A percentile compares a stretch with the other conserved stretches of the same genome.
Evolutionary conservation across 2,888 invertebrate species (phyloP).

Genomic region (Drosophila incognita): DNA sequence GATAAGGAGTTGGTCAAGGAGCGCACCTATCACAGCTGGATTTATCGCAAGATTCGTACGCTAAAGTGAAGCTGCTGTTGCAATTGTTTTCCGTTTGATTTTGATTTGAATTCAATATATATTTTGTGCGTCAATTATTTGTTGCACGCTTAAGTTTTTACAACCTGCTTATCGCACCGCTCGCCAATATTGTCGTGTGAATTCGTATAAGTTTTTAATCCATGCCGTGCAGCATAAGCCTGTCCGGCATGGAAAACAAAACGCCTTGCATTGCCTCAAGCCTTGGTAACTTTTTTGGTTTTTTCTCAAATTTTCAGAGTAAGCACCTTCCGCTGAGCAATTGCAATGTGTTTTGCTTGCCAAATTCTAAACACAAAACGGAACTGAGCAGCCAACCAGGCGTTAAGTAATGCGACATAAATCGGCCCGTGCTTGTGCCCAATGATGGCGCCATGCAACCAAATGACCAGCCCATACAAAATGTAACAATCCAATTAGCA

Average conservation of each 20-base stretch:
- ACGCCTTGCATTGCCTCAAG: slow-evolving; percentile 40
- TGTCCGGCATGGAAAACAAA: slow-evolving; percentile 34
- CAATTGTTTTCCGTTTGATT: not conserved
- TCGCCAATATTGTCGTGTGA: slow-evolving; percentile 68
- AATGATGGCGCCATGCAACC: slow-evolving; percentile 53
- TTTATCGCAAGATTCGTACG: slow-evolving; percentile 82
- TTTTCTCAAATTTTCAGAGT: slow-evolving; percentile 29
- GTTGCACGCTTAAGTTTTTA: slow-evolving; percentile 21
- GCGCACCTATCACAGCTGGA: slow-evolving; percentile 80
- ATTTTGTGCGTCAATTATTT: slow-evolving; percentile 14
- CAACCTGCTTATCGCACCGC: slow-evolving; percentile 55
- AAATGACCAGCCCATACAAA: slow-evolving; percentile 48
- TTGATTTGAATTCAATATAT: slow-evolving; percentile 1
- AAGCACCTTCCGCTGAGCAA: slow-evolving; percentile 25
- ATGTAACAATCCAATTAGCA: slow-evolving; percentile 84
- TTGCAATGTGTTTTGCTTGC: slow-evolving; percentile 62
- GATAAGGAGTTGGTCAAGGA: slow-evolving; percentile 80
- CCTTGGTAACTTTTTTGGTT: slow-evolving; percentile 49
- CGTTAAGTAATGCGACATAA: slow-evolving; percentile 59
- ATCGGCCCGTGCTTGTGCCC: slow-evolving; percentile 51
- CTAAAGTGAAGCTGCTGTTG: slow-evolving; percentile 38
- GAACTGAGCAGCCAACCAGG: slow-evolving; percentile 55
- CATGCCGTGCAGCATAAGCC: slow-evolving; percentile 28
- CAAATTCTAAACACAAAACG: slow-evolving; percentile 67
- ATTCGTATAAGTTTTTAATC: slow-evolving; percentile 77